phyloP scores from a whole-genome alignment of 64 coral and sea anemone species.

The Montipora foliosa region DNA sequence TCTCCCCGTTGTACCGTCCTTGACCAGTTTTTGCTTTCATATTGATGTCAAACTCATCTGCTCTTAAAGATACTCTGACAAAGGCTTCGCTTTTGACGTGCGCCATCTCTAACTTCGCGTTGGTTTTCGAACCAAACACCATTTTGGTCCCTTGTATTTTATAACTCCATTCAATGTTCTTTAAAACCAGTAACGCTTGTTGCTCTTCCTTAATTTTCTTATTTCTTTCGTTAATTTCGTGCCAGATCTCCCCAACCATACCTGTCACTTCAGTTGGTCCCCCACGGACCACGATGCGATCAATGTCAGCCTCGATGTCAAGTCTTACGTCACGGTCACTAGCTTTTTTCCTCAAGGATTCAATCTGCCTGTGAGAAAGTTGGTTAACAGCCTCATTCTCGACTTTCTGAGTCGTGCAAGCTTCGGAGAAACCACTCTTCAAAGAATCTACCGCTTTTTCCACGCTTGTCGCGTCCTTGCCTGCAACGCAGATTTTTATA shows the following conservation, averaged over 20 bases:
- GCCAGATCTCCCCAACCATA: constrained; percentile 58
- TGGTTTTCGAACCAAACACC: constrained; percentile 9
- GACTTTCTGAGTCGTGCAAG: constrained; percentile 50
- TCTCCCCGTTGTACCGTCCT: neutral
- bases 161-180: constrained; percentile 28
- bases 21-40: constrained; percentile 14
- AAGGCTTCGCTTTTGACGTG: neutral
- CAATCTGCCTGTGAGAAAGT: constrained; percentile 39
- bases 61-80: neutral
- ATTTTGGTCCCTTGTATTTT: neutral
- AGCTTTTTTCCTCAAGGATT: constrained; percentile 25
- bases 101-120: constrained; percentile 21
- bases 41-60: constrained; percentile 11
- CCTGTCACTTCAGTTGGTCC: constrained; percentile 46
- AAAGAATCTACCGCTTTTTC: constrained; percentile 17
- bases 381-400: constrained; percentile 16
- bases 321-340: constrained; percentile 58
- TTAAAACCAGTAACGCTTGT: neutral
- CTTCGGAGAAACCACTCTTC: constrained; percentile 54
- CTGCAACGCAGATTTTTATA: constrained; percentile 39
- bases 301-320: constrained; percentile 18
- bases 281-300: constrained; percentile 61
- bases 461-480: constrained; percentile 18
- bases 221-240: constrained; percentile 29
- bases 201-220: constrained; percentile 30